These are phyloP conservation scores for Sylvilagus bachmani DNA, from an alignment of 2,113 vertebrate genomes.

Conservation along the genomic window DNA sequence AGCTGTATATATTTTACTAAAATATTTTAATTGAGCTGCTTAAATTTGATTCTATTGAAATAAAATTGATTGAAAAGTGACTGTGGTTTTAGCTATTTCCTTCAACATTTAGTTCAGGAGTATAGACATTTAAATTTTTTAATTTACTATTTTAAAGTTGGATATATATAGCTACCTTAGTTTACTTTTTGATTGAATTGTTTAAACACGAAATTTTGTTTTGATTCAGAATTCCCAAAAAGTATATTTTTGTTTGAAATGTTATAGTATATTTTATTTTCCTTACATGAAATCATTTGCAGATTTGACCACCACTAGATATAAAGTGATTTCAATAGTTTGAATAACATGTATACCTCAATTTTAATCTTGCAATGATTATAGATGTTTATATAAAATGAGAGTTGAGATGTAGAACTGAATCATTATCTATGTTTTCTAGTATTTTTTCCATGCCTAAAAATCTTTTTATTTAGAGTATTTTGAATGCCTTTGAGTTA, in stretches of 20 bases:
- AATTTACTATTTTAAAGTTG: constrained; percentile 18
- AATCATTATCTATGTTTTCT: constrained; percentile 53
- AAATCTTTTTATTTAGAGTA: constrained; percentile 64
- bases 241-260: constrained; percentile 62
- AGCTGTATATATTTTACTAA: neutral
- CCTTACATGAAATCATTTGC: constrained; percentile 45
- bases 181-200: constrained; percentile 65
- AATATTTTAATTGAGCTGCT: neutral
- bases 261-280: constrained; percentile 61
- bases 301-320: constrained; percentile 57
- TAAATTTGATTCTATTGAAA: neutral
- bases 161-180: constrained; percentile 18
- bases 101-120: constrained; percentile 7
- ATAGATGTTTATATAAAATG: constrained; percentile 68
- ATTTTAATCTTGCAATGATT: constrained; percentile 59
- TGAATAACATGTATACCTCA: constrained; percentile 42
- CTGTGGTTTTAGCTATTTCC: neutral
- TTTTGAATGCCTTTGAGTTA: constrained; percentile 70
- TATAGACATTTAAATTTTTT: constrained; percentile 39
- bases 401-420: constrained; percentile 67
- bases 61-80: neutral
- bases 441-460: constrained; percentile 23
- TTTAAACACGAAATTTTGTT: constrained; percentile 62
- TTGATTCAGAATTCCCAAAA: constrained; percentile 5
- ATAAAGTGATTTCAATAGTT: constrained; percentile 65